A percentile compares a stretch with the other conserved stretches of the same genome.
Conservation (phyloP, 2,797 vertebrate species). For the Echiichthys vipera region DNA sequence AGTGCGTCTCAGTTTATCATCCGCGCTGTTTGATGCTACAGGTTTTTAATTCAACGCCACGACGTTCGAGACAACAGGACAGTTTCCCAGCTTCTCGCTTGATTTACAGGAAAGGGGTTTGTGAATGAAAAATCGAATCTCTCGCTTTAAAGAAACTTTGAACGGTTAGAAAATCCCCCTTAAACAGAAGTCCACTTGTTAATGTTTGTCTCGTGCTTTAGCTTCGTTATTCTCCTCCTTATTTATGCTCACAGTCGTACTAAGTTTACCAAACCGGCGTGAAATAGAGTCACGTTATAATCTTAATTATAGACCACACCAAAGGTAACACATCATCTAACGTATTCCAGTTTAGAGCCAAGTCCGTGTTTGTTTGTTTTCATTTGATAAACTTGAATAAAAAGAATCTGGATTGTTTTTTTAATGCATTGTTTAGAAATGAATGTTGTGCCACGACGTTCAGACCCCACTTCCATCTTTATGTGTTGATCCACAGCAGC, state of each 20-base stretch:
- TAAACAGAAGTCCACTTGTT: background rate
- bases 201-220: slow-evolving; percentile 1
- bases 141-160: background rate
- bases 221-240: slow-evolving; percentile 13
- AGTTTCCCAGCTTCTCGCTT: background rate
- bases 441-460: slow-evolving; percentile 53
- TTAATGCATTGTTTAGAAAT: slow-evolving; percentile 5
- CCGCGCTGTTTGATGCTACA: background rate
- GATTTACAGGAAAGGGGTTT: background rate
- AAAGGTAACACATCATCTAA: background rate
- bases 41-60: background rate
- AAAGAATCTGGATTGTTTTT: slow-evolving; percentile 5
- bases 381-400: background rate
- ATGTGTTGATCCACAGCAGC: background rate
- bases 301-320: background rate
- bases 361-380: too few relatives aligned
- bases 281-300: background rate
- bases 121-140: background rate
- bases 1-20: background rate
- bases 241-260: slow-evolving; percentile 16
- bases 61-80: background rate
- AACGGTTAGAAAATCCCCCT: background rate
- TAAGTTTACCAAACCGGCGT: slow-evolving; percentile 10
- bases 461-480: slow-evolving; percentile 12
- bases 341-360: too few relatives aligned